Base-by-base conservation (phyloP, 2,888 invertebrate species). In the Ecliptopera silaceata region DNA sequence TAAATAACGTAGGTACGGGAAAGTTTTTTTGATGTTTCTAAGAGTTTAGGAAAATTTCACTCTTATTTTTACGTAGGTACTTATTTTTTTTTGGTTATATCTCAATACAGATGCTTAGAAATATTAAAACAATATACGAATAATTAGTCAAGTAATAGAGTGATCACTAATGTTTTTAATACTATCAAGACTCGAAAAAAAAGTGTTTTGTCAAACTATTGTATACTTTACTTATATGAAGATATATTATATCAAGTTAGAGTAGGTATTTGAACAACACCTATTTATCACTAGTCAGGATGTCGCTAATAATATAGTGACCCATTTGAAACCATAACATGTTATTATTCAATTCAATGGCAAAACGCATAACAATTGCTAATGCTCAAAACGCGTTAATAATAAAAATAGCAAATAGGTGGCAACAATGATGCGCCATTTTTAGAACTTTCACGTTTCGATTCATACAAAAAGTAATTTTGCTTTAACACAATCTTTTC, bases 241-340 rank as follows among this genome's bases (percentile, higher is more conserved):
- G 26, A n/a, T n/a, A n/a, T n/a, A n/a, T n/a, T n/a, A n/a, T n/a
- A n/a, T n/a, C n/a, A n/a, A n/a, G n/a, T n/a, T n/a, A n/a, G 17
- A 11, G 17, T 17, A 22, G 31, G 46, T 42, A 26, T 29, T 18
- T 2, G 29, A 29, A 44, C 18, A 41, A 51, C 26, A 42, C 18
- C 41, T 48, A 52, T 56, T 48, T 45, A 44, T 48, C 55, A 48
- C 47, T 20, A 11, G 20, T 17, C 54, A 51, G 51, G 51, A 59
- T 48, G 51, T 29, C n/a, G 15, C 39, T 52, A 48, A 51, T 54
- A 58, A 41, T 31, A 46, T 50, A 49, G 53, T 38, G 58, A 58
- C 53, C 53, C 49, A 45, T 58, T 58, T 54, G 58, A 53, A 54
- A 50, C 46, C 45, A 44, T 48, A 45, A 39, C 34, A 52, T 43